Percentiles rank a stretch among this genome's conserved stretches.
Evolutionary conservation across 2,113 vertebrate species (phyloP).

Genomic region (Archocentrus centrarchus): DNA sequence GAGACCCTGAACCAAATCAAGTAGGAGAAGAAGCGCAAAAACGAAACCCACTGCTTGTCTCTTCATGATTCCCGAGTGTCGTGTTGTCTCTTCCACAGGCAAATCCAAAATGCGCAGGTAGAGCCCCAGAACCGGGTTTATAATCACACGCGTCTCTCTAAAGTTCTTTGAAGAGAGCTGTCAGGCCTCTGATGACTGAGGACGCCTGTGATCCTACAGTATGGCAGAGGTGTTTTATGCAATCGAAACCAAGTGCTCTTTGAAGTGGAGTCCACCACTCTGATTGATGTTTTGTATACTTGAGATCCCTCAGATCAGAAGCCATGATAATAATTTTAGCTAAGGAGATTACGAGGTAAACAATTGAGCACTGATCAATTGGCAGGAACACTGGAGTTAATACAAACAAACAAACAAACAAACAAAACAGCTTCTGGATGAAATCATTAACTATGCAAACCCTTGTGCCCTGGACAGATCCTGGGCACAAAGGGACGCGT

Average conservation of each 20-base stretch:
- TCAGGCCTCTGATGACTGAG: slow-evolving; percentile 57
- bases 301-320: slow-evolving; percentile 64
- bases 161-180: slow-evolving; percentile 67
- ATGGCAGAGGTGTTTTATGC: slow-evolving; percentile 43
- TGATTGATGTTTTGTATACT: slow-evolving; percentile 44
- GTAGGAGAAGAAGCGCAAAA: slow-evolving; percentile 53
- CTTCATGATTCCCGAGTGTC: slow-evolving; percentile 49
- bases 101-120: slow-evolving; percentile 46
- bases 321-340: slow-evolving; percentile 64
- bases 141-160: slow-evolving; percentile 26
- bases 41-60: slow-evolving; percentile 32
- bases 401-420: slow-evolving; percentile 24
- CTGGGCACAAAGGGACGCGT: neutral
- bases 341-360: slow-evolving; percentile 72
- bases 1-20: slow-evolving; percentile 31
- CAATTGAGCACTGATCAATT: slow-evolving; percentile 75
- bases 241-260: slow-evolving; percentile 75
- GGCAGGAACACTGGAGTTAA: slow-evolving; percentile 55
- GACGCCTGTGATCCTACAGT: slow-evolving; percentile 67
- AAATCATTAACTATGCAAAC: neutral
- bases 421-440: neutral
- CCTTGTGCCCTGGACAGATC: neutral
- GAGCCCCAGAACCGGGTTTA: slow-evolving; percentile 30
- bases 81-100: slow-evolving; percentile 17
- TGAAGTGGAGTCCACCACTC: slow-evolving; percentile 58